A percentile compares a stretch with the other conserved stretches of the same genome.
Conservation (phyloP, 2,888 invertebrate species). For the Latrodectus hesperus region DNA sequence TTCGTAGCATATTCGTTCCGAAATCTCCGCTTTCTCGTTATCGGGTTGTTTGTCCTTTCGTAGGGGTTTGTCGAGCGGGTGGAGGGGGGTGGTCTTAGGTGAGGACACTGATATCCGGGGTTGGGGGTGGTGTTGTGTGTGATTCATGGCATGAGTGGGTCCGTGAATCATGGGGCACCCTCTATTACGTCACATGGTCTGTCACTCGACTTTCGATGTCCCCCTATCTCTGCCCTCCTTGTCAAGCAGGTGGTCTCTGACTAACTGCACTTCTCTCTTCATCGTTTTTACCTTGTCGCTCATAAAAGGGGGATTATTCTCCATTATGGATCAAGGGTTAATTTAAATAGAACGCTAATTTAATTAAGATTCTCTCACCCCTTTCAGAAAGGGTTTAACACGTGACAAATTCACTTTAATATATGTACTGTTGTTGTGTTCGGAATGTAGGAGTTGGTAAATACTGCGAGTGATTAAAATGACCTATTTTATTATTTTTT, state of each 20-base stretch:
- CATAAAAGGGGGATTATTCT: no score
- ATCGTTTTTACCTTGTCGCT: neutral
- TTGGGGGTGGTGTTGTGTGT: slow-evolving; percentile 18
- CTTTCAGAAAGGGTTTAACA: neutral
- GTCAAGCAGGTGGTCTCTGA: slow-evolving; percentile 64
- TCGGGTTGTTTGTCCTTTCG: slow-evolving; percentile 43
- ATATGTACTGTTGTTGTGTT: neutral
- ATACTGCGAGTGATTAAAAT: no score
- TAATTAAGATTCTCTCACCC: neutral
- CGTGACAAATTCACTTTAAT: neutral
- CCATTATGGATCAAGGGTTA: neutral
- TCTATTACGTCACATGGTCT: slow-evolving; percentile 54
- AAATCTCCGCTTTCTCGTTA: slow-evolving; percentile 57
- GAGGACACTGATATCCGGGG: slow-evolving; percentile 61
- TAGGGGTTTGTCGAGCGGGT: slow-evolving; percentile 1
- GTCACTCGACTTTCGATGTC: neutral
- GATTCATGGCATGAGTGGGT: slow-evolving; percentile 68
- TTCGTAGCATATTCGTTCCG: slow-evolving; percentile 35
- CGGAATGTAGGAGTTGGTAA: no score
- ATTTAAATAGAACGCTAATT: neutral
- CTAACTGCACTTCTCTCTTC: slow-evolving; percentile 25
- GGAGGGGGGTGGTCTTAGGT: slow-evolving; percentile 35
- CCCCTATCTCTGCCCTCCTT: slow-evolving; percentile 17
- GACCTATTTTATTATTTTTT: no score
- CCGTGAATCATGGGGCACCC: slow-evolving; percentile 60